Evolutionary conservation across 2,797 vertebrate species (phyloP).

Genomic region (Poecilia gillii): DNA sequence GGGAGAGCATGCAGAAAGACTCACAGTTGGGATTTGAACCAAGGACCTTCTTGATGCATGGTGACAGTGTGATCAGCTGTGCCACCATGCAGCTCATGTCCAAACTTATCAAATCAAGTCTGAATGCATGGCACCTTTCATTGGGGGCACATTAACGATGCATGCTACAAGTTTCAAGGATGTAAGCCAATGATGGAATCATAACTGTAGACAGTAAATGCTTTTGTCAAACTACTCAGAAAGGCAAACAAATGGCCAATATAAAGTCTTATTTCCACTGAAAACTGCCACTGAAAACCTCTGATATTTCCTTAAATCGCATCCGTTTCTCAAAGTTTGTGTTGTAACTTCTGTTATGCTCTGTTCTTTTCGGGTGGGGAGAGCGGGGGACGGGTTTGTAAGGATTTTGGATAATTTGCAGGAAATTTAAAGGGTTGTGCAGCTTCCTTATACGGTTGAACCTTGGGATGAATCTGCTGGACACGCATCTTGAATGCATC

Average conservation of each 20-base stretch:
- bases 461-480: not conserved
- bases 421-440: not conserved
- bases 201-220: not conserved
- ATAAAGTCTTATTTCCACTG: too few species aligned
- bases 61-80: not conserved
- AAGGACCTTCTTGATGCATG: not conserved
- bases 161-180: not conserved
- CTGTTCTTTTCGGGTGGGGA: not conserved
- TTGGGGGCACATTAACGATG: not conserved
- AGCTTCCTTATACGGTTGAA: not conserved
- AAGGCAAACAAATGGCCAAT: too few species aligned
- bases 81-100: not conserved
- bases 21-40: not conserved
- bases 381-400: too few species aligned
- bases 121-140: not conserved
- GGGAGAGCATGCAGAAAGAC: not conserved
- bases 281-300: not conserved
- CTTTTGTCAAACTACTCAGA: too few species aligned
- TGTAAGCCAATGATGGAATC: not conserved
- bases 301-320: not conserved
- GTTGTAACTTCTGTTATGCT: not conserved
- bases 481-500: not conserved
- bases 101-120: not conserved
- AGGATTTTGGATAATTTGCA: not conserved
- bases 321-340: not conserved